Base-by-base conservation (phyloP, 1,140 invertebrate species). In the Rhagoletis zephyria region DNA sequence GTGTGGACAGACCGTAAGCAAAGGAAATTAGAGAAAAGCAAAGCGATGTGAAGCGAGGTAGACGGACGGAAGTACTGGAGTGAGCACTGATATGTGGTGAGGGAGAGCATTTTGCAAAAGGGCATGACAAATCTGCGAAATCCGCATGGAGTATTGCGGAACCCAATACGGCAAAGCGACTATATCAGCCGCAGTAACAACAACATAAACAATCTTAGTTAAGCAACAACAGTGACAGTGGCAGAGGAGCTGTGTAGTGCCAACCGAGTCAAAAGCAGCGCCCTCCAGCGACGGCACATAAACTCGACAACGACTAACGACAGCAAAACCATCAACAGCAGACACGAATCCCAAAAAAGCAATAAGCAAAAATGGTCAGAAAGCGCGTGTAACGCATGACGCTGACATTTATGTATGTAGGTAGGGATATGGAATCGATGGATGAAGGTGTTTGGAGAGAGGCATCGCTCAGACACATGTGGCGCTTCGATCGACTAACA, bases 331-430 rank as follows among this genome's bases (percentile, higher is more conserved):
- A 81, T 81, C 74, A 81, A 81, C 16, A 56, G 74, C 48, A 81
- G 51, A 81, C 74, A 56, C 74, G 74, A 51, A 81, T 7, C 45
- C 67, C 74, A 81, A 81, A 81, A 81, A 81, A 81, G 19, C 48
- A 81, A 81, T 81, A 81, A 81, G 74, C 48, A 81, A 81, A 45
- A 81, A 81, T n/a, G 74, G 74, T 81, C 74, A 81, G 51, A 81
- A 81, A 81, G 74, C 74, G 74, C 74, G 74, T 81, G n/a, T 51
- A 81, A 81, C 74, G 74, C 74, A 81, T 81, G n/a, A 81, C 74
- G 74, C 45, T 74, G 40, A 5, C 67, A 63, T 74, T 74, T 48
- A 14, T 40, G 5, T 74, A 45, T 40, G 14, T 48, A 14, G 67
- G 5, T 74, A 45, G 67, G 14, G 51, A 56, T 56, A 10, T 7